phyloP scores from a whole-genome alignment of 2,113 vertebrate species.

The Protomyctophum bolini region DNA sequence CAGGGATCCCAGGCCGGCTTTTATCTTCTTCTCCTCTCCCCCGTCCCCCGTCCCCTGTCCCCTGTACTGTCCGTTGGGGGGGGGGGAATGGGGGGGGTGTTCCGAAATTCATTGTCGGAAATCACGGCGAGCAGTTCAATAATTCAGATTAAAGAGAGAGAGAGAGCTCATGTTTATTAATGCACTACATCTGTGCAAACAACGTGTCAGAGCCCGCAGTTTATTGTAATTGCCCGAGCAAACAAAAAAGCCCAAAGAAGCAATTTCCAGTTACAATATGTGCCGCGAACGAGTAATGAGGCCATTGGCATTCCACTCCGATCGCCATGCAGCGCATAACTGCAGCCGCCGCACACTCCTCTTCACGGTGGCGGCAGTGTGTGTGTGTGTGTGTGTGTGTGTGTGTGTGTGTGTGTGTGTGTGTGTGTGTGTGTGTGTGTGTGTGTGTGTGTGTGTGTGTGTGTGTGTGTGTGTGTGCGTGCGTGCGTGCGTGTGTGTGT shows the following conservation, averaged over 20 bases:
- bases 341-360: slow-evolving; percentile 78
- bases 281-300: slow-evolving; percentile 99
- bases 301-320: slow-evolving; percentile 91
- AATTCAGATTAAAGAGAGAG: slow-evolving; percentile 94
- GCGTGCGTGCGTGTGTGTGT: too few relatives aligned
- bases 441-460: too few relatives aligned
- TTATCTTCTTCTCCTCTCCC: slow-evolving; percentile 34
- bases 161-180: slow-evolving; percentile 99
- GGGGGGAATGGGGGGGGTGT: slow-evolving; percentile 80
- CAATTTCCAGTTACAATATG: slow-evolving; percentile 99
- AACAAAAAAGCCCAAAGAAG: slow-evolving; percentile 99
- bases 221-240: slow-evolving; percentile 99
- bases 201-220: slow-evolving; percentile 99
- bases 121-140: slow-evolving; percentile 98
- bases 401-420: slow-evolving; percentile 64
- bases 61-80: slow-evolving; percentile 79
- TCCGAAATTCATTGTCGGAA: slow-evolving; percentile 93
- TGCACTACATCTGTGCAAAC: slow-evolving; percentile 99
- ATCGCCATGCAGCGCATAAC: slow-evolving; percentile 27
- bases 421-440: too few relatives aligned
- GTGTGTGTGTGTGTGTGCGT: too few relatives aligned
- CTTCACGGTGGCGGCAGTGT: slow-evolving; percentile 78
- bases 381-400: too few relatives aligned
- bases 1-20: slow-evolving; percentile 69
- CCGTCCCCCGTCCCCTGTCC: slow-evolving; percentile 37